Evolutionary conservation across 2,888 invertebrate species (phyloP).

Genomic region (Erebia ligea): DNA sequence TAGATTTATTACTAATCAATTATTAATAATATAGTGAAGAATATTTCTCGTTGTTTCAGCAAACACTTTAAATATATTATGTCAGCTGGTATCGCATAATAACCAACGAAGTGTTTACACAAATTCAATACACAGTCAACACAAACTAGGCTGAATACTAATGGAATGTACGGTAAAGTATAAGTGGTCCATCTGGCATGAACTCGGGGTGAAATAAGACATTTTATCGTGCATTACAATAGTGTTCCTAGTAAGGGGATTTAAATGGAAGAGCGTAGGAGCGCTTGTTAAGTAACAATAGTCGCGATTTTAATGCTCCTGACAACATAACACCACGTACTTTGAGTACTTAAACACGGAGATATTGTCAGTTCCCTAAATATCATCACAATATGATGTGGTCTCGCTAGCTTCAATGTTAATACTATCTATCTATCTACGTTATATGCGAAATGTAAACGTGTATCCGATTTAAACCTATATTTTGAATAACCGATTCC

Average conservation of each 20-base stretch:
- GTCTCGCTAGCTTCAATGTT: slow-evolving; percentile 38
- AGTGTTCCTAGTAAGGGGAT: slow-evolving; percentile 59
- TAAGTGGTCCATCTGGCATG: slow-evolving; percentile 34
- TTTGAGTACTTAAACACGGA: slow-evolving; percentile 41
- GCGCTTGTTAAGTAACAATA: slow-evolving; percentile 72
- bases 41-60: slow-evolving; percentile 28
- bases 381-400: slow-evolving; percentile 43
- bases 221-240: slow-evolving; percentile 59
- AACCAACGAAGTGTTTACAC: slow-evolving; percentile 31
- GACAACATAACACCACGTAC: slow-evolving; percentile 42
- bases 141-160: slow-evolving; percentile 56
- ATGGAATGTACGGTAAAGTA: slow-evolving; percentile 56
- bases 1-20: slow-evolving; percentile 25
- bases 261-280: slow-evolving; percentile 76
- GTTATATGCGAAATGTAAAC: slow-evolving; percentile 41
- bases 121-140: slow-evolving; percentile 48
- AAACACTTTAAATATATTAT: not conserved
- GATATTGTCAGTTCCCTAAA: slow-evolving; percentile 50
- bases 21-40: not conserved
- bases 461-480: slow-evolving; percentile 17
- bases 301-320: slow-evolving; percentile 48
- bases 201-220: slow-evolving; percentile 44
- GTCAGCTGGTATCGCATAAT: slow-evolving; percentile 23
- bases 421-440: slow-evolving; percentile 33
- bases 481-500: slow-evolving; percentile 32